Percentiles rank a stretch among this genome's conserved stretches.
These are phyloP conservation scores for Electrona antarctica DNA, from an alignment of 2,113 vertebrate species.

Conservation along the genomic window DNA sequence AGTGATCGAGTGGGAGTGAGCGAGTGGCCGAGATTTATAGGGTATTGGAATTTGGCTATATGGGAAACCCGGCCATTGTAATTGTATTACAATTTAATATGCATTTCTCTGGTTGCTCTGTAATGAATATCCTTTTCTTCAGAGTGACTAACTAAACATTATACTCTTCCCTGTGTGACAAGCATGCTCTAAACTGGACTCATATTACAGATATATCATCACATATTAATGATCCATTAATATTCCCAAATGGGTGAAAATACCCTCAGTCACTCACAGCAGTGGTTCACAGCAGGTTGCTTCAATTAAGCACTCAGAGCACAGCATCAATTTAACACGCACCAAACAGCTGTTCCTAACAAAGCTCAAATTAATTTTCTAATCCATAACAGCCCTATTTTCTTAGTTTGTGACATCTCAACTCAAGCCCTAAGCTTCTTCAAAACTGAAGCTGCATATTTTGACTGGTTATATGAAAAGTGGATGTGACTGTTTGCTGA, in stretches of 20 bases:
- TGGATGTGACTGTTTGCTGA: no score
- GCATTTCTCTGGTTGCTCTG: conserved; percentile 24
- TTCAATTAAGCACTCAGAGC: conserved; percentile 29
- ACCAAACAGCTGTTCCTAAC: not conserved
- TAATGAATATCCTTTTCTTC: conserved; percentile 14
- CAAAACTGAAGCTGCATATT: not conserved
- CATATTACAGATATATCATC: conserved; percentile 37
- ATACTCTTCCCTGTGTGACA: conserved; percentile 2
- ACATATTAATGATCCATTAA: conserved; percentile 51
- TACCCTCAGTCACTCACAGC: conserved; percentile 51
- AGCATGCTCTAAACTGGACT: not conserved
- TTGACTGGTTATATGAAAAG: not conserved
- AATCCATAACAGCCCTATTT: no score
- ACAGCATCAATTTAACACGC: conserved; percentile 9
- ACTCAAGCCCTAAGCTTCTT: not conserved
- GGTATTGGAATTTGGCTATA: no score
- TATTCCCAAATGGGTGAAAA: conserved; percentile 46
- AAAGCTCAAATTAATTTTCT: no score
- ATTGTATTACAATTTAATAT: conserved; percentile 37
- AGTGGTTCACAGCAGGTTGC: conserved; percentile 51
- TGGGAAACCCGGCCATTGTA: no score
- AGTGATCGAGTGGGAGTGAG: no score
- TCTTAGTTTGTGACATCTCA: no score
- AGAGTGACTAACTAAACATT: conserved; percentile 9
- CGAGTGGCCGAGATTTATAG: no score